Base-by-base conservation (phyloP, 2,113 vertebrate genomes). In the Merops nubicus region DNA sequence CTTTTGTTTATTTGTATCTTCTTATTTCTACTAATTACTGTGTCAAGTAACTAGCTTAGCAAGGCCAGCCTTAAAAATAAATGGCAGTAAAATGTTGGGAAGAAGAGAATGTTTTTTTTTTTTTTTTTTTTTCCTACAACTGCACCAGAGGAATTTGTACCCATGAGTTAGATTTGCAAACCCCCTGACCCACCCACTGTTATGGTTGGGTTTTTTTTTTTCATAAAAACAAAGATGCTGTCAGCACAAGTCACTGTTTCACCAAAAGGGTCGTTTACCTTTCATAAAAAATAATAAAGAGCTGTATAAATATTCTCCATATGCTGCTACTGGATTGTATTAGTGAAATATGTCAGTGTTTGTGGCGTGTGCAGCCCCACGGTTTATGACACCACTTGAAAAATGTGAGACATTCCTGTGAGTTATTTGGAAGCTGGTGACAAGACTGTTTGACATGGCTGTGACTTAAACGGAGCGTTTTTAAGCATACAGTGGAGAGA, bases 341-440 rank as follows among this genome's bases (percentile, higher is more conserved):
- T 86, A 56, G 56, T 88, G 95, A 95, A 96, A 92, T 94, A 91
- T 88, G 75, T 86, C 95, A 68, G 29, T 63, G 85, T 72, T 75
- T 72, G 79, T 65, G 68, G 68, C 0, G 0, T 64, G 56, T 63
- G 79, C 60, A 67, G 82, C 72, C 79, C 64, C 16, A 5, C 2
- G 1, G 81, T 95, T 94, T 87, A 64, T 72, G 83, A 43, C 73
- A 74, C 56, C 3, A 1, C 85, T 90, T 92, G 91, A 92, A 76
- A 96, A 95, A 95, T 65, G 64, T 2, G 6, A 84, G 75, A 33
- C 64, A 23, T 93, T 93, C 36, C 0, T 21, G 7, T 78, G 93
- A 94, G 69, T 96, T 92, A 91, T 89, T 91, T 91, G 88, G 77
- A 42, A 89, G 86, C 10, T 22, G 47, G 68, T 77, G 85, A 72